Base-by-base conservation (phyloP, 2,888 invertebrate species). In the Actias luna region DNA sequence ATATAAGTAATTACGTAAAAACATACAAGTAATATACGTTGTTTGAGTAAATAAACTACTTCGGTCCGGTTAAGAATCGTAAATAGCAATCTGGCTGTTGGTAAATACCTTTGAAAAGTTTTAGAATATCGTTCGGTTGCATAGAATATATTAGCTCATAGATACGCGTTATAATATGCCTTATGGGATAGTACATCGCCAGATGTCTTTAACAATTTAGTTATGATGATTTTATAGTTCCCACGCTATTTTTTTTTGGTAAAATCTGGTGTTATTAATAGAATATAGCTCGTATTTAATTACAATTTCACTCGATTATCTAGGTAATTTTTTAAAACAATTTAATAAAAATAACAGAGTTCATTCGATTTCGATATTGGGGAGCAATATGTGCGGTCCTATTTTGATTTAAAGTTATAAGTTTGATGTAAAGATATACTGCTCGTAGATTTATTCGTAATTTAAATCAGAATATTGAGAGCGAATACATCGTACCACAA, bases 401-500 rank as follows among this genome's bases (percentile, higher is more conserved):
- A 12, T 50, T 50, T 16, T 22, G 2, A 3, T 50, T 50, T 50
- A 25, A 8, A 12, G 25, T 1, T n/a, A n/a, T n/a, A n/a, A n/a
- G 46, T 18, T 50, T 12, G 22, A 12, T 8, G 46, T 0, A 50
- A 25, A 50, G 42, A 18, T n/a, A 5, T 5, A 18, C 18, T n/a
- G 12, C 25, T 50, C 22, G 22, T 25, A 12, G 25, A 50, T 50
- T 50, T 10, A 50, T 25, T 50, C 46, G 82, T 84, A 84, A 76
- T 76, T 76, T 75, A 82, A 83, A 85, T 86, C 83, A 78, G 79
- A 78, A 75, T 76, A 81, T 78, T 77, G 79, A 79, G 77, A 82
- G 77, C 76, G 77, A 78, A 77, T 80, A 79, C 80, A 82, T 84
- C 86, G 87, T 75, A 83, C 84, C 79, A 89, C 88, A 89, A 91